Evolutionary conservation across 30 jellyfish, hydroid and myxozoan species (phyloP).

Genomic region (Aurelia aurita): DNA sequence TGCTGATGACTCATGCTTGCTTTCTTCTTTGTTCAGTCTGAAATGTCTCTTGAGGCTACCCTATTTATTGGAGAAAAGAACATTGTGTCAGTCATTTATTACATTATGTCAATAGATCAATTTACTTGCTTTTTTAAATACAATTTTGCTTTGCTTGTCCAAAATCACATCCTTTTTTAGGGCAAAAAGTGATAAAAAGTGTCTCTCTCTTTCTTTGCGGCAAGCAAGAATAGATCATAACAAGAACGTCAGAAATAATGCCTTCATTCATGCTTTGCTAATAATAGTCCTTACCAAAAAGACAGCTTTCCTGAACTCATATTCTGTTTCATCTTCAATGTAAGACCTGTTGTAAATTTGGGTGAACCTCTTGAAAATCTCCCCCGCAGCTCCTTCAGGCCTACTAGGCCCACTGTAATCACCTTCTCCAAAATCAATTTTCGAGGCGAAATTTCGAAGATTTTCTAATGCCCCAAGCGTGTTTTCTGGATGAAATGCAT

Average conservation of each 20-base stretch:
- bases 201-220: too few species aligned
- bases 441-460: conserved; percentile 6
- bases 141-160: too few species aligned
- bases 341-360: conserved; percentile 50
- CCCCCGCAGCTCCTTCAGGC: not conserved
- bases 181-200: too few species aligned
- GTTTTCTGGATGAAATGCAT: too few species aligned
- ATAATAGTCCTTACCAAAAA: conserved; percentile 19
- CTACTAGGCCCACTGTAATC: too few species aligned
- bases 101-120: too few species aligned
- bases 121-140: too few species aligned
- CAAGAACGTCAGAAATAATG: too few species aligned
- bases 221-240: too few species aligned
- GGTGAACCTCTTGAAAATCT: conserved; percentile 49
- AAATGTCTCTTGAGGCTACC: conserved; percentile 73
- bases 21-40: conserved; percentile 43
- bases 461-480: too few species aligned
- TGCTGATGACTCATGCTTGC: conserved; percentile 30
- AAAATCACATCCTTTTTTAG: too few species aligned
- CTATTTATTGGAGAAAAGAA: conserved; percentile 17
- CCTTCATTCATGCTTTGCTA: too few species aligned
- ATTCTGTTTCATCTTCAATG: conserved; percentile 45
- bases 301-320: conserved; percentile 16
- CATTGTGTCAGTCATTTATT: not conserved
- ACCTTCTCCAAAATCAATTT: not conserved